Conservation (phyloP, 37 sponge, comb jelly and placozoan genomes). For the Amphimedon queenslandica region DNA sequence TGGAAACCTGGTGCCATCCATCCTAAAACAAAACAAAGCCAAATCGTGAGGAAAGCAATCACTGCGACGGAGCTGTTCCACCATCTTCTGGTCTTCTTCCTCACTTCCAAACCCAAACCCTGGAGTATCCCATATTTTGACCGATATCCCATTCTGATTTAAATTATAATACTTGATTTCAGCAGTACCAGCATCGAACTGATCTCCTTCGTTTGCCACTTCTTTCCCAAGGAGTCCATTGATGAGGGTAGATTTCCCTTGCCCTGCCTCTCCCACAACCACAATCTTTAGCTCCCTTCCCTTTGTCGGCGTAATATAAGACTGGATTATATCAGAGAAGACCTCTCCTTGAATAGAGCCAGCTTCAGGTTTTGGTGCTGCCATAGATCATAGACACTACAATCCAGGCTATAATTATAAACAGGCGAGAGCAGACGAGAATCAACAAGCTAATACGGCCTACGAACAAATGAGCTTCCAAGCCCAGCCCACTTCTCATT, state of each 20-base stretch:
- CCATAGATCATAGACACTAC: too few relatives aligned
- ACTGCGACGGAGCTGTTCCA: background rate
- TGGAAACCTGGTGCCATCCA: background rate
- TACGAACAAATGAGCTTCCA: too few relatives aligned
- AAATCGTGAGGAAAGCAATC: background rate
- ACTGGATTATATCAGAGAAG: background rate
- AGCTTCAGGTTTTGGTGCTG: background rate
- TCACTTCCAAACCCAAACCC: background rate
- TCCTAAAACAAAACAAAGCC: background rate
- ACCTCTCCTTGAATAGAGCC: background rate
- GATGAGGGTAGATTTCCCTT: constrained; percentile 8
- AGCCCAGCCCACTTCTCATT: too few relatives aligned
- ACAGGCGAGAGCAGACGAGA: too few relatives aligned
- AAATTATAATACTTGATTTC: background rate
- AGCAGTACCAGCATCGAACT: background rate
- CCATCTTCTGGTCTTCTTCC: background rate
- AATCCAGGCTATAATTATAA: too few relatives aligned
- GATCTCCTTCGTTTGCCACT: background rate
- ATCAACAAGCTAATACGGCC: too few relatives aligned
- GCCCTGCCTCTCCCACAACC: constrained; percentile 8
- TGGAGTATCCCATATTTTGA: constrained; percentile 3
- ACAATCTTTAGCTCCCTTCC: background rate
- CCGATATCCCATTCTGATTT: background rate
- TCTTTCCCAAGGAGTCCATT: background rate
- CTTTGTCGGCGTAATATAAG: background rate